Percentiles rank a stretch among this genome's conserved stretches.
These are phyloP conservation scores for Eupeodes luniger DNA, from an alignment of 2,888 invertebrate genomes.

Conservation along the genomic window DNA sequence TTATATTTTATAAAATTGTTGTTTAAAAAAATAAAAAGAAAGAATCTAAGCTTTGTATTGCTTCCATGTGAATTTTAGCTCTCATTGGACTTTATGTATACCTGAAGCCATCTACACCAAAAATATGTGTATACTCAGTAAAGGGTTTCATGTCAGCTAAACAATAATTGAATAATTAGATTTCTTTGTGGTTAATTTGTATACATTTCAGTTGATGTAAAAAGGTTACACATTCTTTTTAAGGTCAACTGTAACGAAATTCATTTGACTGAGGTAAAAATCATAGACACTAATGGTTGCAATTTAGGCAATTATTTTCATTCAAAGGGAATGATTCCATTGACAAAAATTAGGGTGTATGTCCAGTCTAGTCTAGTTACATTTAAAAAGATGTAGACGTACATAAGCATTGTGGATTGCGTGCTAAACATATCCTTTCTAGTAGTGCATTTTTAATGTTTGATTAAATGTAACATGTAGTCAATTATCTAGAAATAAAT, in stretches of 20 bases:
- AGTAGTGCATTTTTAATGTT: no score
- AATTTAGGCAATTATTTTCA: constrained; percentile 17
- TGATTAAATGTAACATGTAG: no score
- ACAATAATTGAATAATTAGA: constrained; percentile 53
- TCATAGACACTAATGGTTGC: background rate
- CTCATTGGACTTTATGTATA: background rate
- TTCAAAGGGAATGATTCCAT: background rate
- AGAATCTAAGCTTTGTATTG: background rate
- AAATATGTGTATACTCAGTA: background rate
- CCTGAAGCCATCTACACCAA: background rate
- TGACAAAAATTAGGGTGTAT: background rate
- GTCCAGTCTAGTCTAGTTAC: background rate
- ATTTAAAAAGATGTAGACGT: background rate
- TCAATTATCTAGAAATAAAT: no score
- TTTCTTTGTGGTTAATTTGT: constrained; percentile 28
- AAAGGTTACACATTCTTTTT: background rate
- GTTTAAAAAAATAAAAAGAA: no score
- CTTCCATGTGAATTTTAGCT: background rate
- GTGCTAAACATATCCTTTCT: background rate
- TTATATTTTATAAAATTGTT: no score
- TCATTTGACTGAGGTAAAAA: background rate
- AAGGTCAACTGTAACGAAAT: background rate
- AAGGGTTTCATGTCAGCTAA: background rate
- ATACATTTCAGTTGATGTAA: background rate
- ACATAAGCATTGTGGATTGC: background rate